Evolutionary conservation across 2,888 invertebrate species (phyloP).

Genomic region (Acronicta aceris): DNA sequence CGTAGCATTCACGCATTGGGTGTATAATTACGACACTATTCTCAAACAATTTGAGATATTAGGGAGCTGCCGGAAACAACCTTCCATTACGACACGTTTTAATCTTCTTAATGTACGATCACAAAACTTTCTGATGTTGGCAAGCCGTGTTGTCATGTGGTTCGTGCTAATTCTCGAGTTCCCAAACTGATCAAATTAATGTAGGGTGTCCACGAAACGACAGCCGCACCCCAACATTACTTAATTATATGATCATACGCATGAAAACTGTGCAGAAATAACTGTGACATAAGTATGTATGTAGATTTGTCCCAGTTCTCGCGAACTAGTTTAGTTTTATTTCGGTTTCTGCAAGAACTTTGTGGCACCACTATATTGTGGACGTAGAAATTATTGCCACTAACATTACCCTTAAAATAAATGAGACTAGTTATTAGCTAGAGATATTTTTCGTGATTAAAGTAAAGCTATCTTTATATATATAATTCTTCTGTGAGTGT

Average conservation of each 20-base stretch:
- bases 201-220: slow-evolving; percentile 19
- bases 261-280: slow-evolving; percentile 28
- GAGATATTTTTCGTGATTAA: background rate
- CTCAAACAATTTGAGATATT: background rate
- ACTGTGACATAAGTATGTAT: slow-evolving; percentile 24
- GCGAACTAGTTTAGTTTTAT: slow-evolving; percentile 38
- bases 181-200: slow-evolving; percentile 19
- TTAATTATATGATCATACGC: slow-evolving; percentile 39
- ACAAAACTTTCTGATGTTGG: background rate
- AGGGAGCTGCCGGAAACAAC: background rate
- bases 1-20: too few species aligned
- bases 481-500: too few species aligned
- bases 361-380: slow-evolving; percentile 8
- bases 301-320: slow-evolving; percentile 23
- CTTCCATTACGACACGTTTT: background rate
- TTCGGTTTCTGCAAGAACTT: slow-evolving; percentile 15
- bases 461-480: too few species aligned
- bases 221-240: slow-evolving; percentile 43
- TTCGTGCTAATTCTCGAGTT: slow-evolving; percentile 17
- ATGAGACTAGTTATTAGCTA: background rate
- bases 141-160: background rate
- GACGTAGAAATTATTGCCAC: background rate
- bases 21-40: background rate
- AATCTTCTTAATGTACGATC: slow-evolving; percentile 3
- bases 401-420: background rate